Base-by-base conservation (phyloP, 2,888 invertebrate species). In the Nomada ferruginata region DNA sequence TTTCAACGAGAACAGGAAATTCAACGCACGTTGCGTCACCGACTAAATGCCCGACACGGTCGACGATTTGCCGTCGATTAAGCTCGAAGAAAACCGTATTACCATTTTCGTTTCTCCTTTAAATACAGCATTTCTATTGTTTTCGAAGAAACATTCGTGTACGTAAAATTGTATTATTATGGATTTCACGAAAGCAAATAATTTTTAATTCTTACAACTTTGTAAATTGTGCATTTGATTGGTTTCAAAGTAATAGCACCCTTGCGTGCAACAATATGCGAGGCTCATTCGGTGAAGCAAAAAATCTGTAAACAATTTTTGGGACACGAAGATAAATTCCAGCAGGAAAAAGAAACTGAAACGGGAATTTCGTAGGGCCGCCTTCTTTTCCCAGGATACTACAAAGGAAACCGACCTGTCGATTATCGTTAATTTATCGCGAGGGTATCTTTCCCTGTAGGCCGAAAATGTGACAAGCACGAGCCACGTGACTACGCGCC, bases 1-100 rank as follows among this genome's bases (percentile, higher is more conserved):
- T 83, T 75, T 82, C 44, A 79, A 79, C 53, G 44, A 64, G 52
- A n/a, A 29, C 36, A 26, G 66, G 23, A 64, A 72, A 75, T 53
- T 63, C 64, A n/a, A 11, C 23, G 69, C 18, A 36, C 42, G 50
- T 52, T 11, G 53, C 50, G 26, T 53, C 44, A 52, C 36, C 47
- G 61, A 55, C 59, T 52, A 36, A 36, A n/a, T n/a, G 23, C 11
- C 20, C 36, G 47, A 42, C 50, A 23, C 82, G 60, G 60, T 77
- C 52, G 76, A n/a, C 36, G 20, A 44, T 10, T 65, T 26, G 59
- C 50, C 10, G 50, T 50, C 18, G 50, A 50, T 50, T 50, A 7
- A 36, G 36, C 36, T 36, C 36, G 36, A 36, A 7, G 36, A 1
- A 36, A 36, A 36, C 36, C 36, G 36, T 36, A 36, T 36, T 36